These are phyloP conservation scores for Carpatolechia fugitivella DNA, from an alignment of 2,888 invertebrate genomes.

Conservation along the genomic window DNA sequence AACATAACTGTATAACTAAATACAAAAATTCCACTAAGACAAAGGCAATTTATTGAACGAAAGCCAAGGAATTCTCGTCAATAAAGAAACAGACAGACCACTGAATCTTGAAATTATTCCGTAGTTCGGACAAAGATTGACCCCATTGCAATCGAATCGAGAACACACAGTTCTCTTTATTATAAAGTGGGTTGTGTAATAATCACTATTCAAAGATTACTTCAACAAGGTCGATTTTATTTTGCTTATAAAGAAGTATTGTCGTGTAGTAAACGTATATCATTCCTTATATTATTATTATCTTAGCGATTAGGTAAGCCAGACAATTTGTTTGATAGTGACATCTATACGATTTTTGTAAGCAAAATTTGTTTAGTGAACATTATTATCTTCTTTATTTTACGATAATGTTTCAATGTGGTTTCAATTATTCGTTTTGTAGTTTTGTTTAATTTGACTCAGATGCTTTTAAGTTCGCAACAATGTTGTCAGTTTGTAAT, in stretches of 20 bases:
- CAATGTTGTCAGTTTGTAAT: too few species aligned
- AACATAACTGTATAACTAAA: neutral
- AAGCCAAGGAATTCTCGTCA: constrained; percentile 2
- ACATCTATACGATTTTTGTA: too few species aligned
- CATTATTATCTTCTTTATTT: too few species aligned
- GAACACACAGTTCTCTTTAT: neutral
- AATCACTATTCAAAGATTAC: neutral
- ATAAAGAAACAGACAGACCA: neutral
- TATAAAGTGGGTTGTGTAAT: neutral
- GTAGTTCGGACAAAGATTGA: neutral
- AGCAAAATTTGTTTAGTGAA: too few species aligned
- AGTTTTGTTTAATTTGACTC: too few species aligned
- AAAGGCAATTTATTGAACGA: neutral
- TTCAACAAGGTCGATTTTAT: neutral
- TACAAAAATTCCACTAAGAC: neutral
- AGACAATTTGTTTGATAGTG: too few species aligned
- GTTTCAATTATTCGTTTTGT: too few species aligned
- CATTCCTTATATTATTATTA: neutral
- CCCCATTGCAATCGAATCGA: neutral
- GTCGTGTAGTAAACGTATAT: neutral
- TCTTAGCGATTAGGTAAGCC: too few species aligned
- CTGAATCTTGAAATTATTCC: constrained; percentile 1
- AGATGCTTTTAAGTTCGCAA: too few species aligned
- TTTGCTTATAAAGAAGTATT: neutral
- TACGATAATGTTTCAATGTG: too few species aligned